Evolutionary conservation across 2,113 vertebrate species (phyloP), one percentile per base, ranked within the genome.

Genomic region (Thamnophis sirtalis): DNA sequence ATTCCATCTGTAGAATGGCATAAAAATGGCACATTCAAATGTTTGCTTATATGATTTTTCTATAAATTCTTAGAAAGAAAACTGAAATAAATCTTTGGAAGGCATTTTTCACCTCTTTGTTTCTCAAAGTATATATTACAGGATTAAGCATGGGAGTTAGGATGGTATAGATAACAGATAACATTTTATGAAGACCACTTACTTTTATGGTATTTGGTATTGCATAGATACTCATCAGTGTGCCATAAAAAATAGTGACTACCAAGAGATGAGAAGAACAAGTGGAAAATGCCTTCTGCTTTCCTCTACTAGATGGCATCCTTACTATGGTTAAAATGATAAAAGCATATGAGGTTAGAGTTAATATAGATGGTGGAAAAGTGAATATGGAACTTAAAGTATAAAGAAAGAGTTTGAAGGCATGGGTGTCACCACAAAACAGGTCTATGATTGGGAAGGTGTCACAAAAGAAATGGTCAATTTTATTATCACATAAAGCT

Each of bases 231-330:
- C 91, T 91, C 24, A 89, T 91, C 26, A 88, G 49, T 3, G 91
- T 89, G 1, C 86, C 89, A 68, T 93, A 94, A 73, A 94, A 94
- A 48, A 94, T 89, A 2, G 88, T 92, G 8, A 93, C 94, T 5
- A 94, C 91, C 0, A 89, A 84, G 9, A 94, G 89, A n/a, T 94
- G 94, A 15, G 94, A 92, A 15, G 91, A 63, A 15, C 91, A 94
- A 5, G 94, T 94, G 9, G 94, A 94, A 88, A 88, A 88, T 43
- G 54, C 87, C 28, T 88, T 88, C 24, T 48, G 49, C 3, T 55
- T 88, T 10, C 87, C n/a, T 56, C 9, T 24, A 10, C 33, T 88
- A 38, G 87, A 88, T 2, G n/a, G 10, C 33, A 88, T 88, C 24
- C n/a, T 88, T 5, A 88, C 3, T 11, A 88, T 56, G 21, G 87